These are phyloP conservation scores for Pogoniulus pusillus DNA, from an alignment of 2,797 vertebrate genomes.

Conservation along the genomic window DNA sequence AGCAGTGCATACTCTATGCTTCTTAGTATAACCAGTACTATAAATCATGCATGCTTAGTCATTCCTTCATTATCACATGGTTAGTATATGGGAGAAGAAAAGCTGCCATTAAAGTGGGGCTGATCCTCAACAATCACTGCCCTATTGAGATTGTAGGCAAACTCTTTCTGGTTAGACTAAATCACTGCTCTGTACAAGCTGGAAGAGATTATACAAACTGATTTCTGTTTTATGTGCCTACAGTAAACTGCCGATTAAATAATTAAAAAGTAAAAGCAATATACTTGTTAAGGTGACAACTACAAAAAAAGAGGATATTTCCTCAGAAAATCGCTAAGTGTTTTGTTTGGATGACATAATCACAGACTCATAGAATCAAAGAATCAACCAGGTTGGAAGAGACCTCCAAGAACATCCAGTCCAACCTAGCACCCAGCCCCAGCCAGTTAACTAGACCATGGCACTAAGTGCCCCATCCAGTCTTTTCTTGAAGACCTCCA, in stretches of 20 bases:
- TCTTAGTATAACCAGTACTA: background rate
- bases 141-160: background rate
- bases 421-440: too few relatives aligned
- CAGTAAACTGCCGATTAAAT: background rate
- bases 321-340: background rate
- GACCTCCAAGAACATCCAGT: too few relatives aligned
- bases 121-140: background rate
- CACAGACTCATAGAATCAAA: too few relatives aligned
- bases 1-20: background rate
- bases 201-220: background rate
- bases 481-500: too few relatives aligned
- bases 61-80: background rate
- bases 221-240: background rate
- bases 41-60: background rate
- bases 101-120: background rate
- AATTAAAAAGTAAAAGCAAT: background rate
- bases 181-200: background rate
- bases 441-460: too few relatives aligned
- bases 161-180: background rate
- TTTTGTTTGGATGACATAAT: constrained; percentile 8
- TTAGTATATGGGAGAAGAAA: background rate
- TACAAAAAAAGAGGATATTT: background rate
- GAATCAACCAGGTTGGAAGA: too few relatives aligned
- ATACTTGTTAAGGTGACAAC: background rate
- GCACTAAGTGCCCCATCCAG: too few relatives aligned